A percentile compares a stretch with the other conserved stretches of the same genome.
Conservation (phyloP, 2,113 vertebrate species). For the Pollimyrus isidori region DNA sequence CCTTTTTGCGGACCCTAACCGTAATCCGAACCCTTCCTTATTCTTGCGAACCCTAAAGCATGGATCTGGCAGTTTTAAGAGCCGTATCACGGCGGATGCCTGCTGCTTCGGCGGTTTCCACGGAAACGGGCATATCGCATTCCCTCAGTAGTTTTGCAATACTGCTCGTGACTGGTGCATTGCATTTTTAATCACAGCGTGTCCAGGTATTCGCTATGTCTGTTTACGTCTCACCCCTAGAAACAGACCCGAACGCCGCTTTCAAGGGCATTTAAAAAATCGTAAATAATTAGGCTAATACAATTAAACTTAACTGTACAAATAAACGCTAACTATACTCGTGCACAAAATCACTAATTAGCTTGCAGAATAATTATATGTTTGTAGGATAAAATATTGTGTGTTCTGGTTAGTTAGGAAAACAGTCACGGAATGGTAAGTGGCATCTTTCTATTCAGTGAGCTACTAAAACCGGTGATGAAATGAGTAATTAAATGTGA, state of each 20-base stretch:
- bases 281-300: background rate
- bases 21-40: background rate
- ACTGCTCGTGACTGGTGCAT: background rate
- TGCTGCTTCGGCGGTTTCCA: constrained; percentile 19
- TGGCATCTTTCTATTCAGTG: background rate
- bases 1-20: background rate
- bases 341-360: background rate
- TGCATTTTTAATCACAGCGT: constrained; percentile 5
- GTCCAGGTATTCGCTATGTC: background rate
- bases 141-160: constrained; percentile 11
- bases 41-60: background rate
- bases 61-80: background rate
- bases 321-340: background rate
- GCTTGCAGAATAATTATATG: background rate
- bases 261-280: background rate
- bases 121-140: constrained; percentile 9
- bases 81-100: background rate
- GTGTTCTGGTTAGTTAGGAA: constrained; percentile 3
- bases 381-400: background rate
- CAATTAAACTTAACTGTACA: background rate
- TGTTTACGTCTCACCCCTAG: background rate
- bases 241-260: background rate
- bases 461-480: background rate
- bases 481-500: constrained; percentile 5
- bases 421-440: background rate